Evolutionary conservation across 2,113 vertebrate genomes (phyloP).

Genomic region (Sapayoa aenigma): DNA sequence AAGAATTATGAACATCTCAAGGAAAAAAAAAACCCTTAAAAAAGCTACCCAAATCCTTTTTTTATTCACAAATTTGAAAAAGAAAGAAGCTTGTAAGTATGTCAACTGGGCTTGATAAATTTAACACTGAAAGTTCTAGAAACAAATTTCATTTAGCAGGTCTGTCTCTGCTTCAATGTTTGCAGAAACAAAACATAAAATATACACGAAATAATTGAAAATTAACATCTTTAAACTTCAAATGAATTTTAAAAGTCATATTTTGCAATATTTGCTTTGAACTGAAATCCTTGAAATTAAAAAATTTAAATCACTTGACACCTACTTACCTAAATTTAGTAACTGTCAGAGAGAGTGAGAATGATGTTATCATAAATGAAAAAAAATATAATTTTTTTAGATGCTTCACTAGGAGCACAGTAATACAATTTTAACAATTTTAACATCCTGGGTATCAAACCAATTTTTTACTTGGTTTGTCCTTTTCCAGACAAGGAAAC

Average conservation of each 20-base stretch:
- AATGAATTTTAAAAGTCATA: background rate
- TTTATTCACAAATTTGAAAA: background rate
- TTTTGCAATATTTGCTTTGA: slow-evolving; percentile 26
- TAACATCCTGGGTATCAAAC: background rate
- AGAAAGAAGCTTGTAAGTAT: background rate
- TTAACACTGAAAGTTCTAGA: background rate
- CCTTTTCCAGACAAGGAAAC: background rate
- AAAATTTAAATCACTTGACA: background rate
- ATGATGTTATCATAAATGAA: background rate
- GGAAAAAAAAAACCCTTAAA: background rate
- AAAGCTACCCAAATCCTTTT: background rate
- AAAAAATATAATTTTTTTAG: background rate
- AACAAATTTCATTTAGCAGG: background rate
- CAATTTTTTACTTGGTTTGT: background rate
- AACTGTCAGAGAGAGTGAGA: background rate
- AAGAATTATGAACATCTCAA: background rate
- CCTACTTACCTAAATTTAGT: background rate
- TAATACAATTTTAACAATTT: background rate
- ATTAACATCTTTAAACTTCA: background rate
- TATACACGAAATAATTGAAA: background rate
- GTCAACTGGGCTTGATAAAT: background rate
- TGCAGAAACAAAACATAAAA: background rate
- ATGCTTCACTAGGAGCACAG: background rate
- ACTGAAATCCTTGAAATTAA: background rate
- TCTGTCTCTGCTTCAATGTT: background rate